These are phyloP conservation scores for Phoxinus phoxinus DNA, from an alignment of 2,113 vertebrate species.

Conservation along the genomic window DNA sequence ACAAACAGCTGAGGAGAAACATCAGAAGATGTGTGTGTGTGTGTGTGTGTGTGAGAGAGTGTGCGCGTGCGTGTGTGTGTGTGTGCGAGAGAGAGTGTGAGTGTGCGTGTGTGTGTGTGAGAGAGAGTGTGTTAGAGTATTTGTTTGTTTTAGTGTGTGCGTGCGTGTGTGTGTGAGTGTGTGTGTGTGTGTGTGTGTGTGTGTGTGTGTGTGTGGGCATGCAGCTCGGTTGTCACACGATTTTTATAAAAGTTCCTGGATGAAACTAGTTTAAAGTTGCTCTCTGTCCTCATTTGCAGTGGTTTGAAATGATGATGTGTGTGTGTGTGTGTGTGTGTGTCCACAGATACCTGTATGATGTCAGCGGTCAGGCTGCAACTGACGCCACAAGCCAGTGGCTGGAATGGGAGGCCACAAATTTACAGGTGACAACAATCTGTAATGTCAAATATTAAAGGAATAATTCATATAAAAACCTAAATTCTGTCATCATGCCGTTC, in stretches of 20 bases:
- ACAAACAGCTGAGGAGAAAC: background rate
- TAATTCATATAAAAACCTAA: too few relatives aligned
- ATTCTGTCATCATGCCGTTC: too few relatives aligned
- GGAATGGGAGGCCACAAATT: slow-evolving; percentile 89
- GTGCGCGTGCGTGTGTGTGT: too few relatives aligned
- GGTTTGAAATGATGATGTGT: background rate
- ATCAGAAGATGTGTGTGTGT: background rate
- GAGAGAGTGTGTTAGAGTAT: too few relatives aligned
- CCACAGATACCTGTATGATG: slow-evolving; percentile 85
- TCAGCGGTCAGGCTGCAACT: slow-evolving; percentile 76
- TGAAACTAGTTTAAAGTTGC: background rate
- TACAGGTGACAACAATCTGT: slow-evolving; percentile 78
- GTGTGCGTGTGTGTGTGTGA: too few relatives aligned
- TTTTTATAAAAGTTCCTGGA: background rate
- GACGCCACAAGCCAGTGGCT: slow-evolving; percentile 85
- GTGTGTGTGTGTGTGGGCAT: too few relatives aligned
- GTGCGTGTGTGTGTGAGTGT: too few relatives aligned
- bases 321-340: background rate
- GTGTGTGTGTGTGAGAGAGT: too few relatives aligned
- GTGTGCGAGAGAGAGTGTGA: too few relatives aligned
- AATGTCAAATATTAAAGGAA: too few relatives aligned
- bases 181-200: too few relatives aligned
- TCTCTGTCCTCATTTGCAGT: background rate
- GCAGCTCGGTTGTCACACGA: background rate
- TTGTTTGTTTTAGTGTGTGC: too few relatives aligned